These are phyloP conservation scores for Biston stratarius DNA, from an alignment of 2,888 invertebrate species.

Conservation along the genomic window DNA sequence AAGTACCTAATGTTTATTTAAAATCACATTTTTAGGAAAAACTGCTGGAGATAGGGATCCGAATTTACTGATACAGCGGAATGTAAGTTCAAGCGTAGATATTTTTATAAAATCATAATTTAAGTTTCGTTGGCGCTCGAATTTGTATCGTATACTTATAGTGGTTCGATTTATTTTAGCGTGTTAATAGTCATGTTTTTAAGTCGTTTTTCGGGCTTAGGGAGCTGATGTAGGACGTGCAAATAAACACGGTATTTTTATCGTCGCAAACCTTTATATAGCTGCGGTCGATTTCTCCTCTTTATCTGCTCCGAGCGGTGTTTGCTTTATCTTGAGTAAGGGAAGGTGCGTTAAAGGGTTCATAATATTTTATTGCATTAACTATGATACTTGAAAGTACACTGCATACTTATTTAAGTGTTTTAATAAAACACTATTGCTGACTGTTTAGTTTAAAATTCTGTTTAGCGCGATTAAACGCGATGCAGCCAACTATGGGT, in stretches of 20 bases:
- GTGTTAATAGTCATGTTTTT: constrained; percentile 52
- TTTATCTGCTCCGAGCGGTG: constrained; percentile 82
- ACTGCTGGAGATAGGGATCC: constrained; percentile 75
- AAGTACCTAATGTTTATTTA: constrained; percentile 62
- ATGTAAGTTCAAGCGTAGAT: constrained; percentile 71
- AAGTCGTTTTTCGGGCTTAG: constrained; percentile 64
- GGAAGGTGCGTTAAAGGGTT: constrained; percentile 71
- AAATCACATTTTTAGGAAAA: constrained; percentile 76
- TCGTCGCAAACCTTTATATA: constrained; percentile 85
- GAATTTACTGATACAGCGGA: constrained; percentile 81
- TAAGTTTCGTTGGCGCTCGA: constrained; percentile 49
- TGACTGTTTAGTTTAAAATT: neutral
- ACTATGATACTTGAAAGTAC: constrained; percentile 23
- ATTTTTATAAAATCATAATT: constrained; percentile 59
- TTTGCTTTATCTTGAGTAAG: constrained; percentile 84
- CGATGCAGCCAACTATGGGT: neutral
- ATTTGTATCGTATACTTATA: constrained; percentile 65
- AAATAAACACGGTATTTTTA: constrained; percentile 87
- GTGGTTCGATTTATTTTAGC: constrained; percentile 62
- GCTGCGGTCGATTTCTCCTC: constrained; percentile 85
- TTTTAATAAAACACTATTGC: neutral
- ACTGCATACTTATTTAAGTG: neutral
- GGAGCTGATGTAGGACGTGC: constrained; percentile 84
- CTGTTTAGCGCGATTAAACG: neutral
- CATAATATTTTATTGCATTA: constrained; percentile 58